phyloP scores from a whole-genome alignment of 1,140 invertebrate species.

The Lerema accius region DNA sequence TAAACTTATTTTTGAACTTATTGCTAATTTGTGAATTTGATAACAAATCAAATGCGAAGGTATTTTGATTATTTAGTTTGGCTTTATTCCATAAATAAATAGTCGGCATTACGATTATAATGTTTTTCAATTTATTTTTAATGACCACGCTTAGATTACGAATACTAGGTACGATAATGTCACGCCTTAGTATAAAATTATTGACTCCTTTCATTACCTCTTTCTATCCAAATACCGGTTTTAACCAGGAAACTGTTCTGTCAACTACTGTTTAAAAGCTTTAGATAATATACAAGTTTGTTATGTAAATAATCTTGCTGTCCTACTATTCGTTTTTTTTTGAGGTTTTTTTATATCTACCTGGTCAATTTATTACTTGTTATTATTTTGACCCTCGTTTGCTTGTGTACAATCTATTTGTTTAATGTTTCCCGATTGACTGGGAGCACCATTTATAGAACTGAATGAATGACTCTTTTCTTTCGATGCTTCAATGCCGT shows the following conservation, averaged over 20 bases:
- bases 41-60: too few species aligned
- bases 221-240: constrained; percentile 1
- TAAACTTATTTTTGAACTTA: too few species aligned
- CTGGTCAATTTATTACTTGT: background rate
- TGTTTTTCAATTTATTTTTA: background rate
- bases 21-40: too few species aligned
- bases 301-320: constrained; percentile 9
- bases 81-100: background rate
- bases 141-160: background rate
- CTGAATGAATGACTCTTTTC: constrained; percentile 38
- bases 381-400: constrained; percentile 5
- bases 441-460: constrained; percentile 27
- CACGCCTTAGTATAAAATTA: background rate
- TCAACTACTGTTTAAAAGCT: background rate
- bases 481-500: constrained; percentile 38
- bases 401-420: constrained; percentile 6
- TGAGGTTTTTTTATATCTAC: background rate
- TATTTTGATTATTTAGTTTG: background rate
- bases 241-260: constrained; percentile 11
- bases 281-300: constrained; percentile 7
- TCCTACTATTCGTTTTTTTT: background rate
- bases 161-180: background rate
- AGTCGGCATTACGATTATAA: background rate
- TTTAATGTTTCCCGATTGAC: constrained; percentile 14
- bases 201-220: background rate